Percentiles rank a stretch among this genome's conserved stretches.
These are phyloP conservation scores for Brachypterus glaber DNA, from an alignment of 2,888 invertebrate species.

Conservation along the genomic window DNA sequence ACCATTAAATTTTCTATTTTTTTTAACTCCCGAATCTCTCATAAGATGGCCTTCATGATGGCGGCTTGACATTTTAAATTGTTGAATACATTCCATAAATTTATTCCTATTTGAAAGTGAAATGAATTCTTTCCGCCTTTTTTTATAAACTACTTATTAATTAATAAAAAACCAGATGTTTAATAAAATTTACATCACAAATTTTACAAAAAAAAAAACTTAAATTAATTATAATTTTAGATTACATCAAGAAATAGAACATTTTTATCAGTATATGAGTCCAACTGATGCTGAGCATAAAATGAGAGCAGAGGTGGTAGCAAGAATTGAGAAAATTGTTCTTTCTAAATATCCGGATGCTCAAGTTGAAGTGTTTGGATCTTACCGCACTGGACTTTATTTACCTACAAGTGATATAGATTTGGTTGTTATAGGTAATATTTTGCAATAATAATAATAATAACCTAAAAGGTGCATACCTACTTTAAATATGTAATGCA, in stretches of 20 bases:
- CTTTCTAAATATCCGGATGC: slow-evolving; percentile 86
- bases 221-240: slow-evolving; percentile 52
- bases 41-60: slow-evolving; percentile 29
- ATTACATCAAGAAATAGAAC: slow-evolving; percentile 94
- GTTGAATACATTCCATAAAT: no score
- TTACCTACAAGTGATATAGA: slow-evolving; percentile 87
- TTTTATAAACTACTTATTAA: no score
- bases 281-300: slow-evolving; percentile 86
- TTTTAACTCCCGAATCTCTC: slow-evolving; percentile 25
- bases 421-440: slow-evolving; percentile 53
- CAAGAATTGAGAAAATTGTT: slow-evolving; percentile 80
- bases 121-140: no score
- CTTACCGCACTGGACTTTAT: slow-evolving; percentile 94
- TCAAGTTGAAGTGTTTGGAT: slow-evolving; percentile 94
- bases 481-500: no score
- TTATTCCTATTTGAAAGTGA: no score
- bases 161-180: slow-evolving; percentile 10
- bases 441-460: no score
- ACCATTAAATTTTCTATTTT: slow-evolving; percentile 18
- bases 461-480: no score
- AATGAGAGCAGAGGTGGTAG: slow-evolving; percentile 80
- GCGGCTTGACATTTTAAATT: slow-evolving; percentile 22
- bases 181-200: no score
- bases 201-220: no score
- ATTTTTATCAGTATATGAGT: slow-evolving; percentile 91